These are phyloP conservation scores for Tapera naevia DNA, from an alignment of 2,797 vertebrate genomes.

Conservation along the genomic window DNA sequence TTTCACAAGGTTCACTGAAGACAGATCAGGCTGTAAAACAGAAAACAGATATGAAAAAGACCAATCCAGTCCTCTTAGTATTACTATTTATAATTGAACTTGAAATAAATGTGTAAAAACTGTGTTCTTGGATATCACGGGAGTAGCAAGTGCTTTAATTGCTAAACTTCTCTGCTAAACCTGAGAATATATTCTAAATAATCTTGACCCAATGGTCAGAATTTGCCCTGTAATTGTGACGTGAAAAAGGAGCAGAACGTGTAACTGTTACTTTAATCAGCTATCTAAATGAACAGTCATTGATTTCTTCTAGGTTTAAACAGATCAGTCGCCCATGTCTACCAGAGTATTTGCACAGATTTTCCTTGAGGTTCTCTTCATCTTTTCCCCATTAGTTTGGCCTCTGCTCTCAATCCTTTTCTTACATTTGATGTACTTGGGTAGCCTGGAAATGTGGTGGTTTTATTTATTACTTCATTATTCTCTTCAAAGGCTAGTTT, in stretches of 20 bases:
- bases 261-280: background rate
- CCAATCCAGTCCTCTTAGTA: background rate
- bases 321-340: background rate
- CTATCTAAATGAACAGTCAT: background rate
- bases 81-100: background rate
- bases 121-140: background rate
- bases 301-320: background rate
- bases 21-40: background rate
- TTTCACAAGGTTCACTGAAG: background rate
- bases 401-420: background rate
- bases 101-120: background rate
- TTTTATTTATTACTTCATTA: conserved; percentile 34
- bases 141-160: background rate
- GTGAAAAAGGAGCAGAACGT: background rate
- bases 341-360: background rate
- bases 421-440: background rate
- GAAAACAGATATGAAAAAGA: background rate
- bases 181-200: background rate
- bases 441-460: background rate
- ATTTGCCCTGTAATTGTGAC: background rate
- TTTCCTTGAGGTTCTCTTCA: background rate
- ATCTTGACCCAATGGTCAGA: background rate
- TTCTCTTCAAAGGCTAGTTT: conserved; percentile 5
- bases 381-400: background rate
- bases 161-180: background rate